Base-by-base conservation (phyloP, 2,888 invertebrate species). In the Noctua janthina region DNA sequence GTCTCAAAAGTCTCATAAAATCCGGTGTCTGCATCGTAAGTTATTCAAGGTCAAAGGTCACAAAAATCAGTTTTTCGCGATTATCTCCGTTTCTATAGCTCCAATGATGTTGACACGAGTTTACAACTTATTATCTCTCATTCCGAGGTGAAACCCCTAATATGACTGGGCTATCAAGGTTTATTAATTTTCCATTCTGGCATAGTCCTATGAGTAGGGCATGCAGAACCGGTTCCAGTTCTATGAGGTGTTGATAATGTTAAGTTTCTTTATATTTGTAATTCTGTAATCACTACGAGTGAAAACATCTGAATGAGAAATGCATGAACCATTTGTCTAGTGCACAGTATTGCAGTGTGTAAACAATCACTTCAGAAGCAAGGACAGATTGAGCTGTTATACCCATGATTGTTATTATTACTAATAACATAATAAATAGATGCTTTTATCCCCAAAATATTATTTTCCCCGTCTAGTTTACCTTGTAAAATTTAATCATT, bases 381-480 rank as follows among this genome's bases (percentile, higher is more conserved):
- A 46, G 67, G 20, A 81, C 29, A 68, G 29, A n/a, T 13, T 49
- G 17, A 6, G 11, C 39, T 39, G 10, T 46, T 3, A 17, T 62
- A 35, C 10, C 2, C 23, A 20, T 46, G 2, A 54, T n/a, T 67
- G 7, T 39, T 39, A 56, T 80, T 69, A 13, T 10, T 23, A 43
- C 15, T 67, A 8, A 35, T 49, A 1, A 59, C 20, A 15, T 76
- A 35, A 54, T 69, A 68, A 23, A 49, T 84, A 56, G 15, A 64
- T 20, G 81, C 81, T 78, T 81, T 56, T 78, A 64, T 64, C 39
- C 59, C 64, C 20, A 46, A 49, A 43, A 66, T 49, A 64, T 76
- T 5, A 62, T 78, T 69, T 39, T 13, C 17, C 54, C 23, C n/a
- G 11, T 20, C 46, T 39, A 39, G 5, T 64, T 83, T 78, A 56